phyloP scores from a whole-genome alignment of 2,888 invertebrate genomes.

The Lasioglossum pauxillum region DNA sequence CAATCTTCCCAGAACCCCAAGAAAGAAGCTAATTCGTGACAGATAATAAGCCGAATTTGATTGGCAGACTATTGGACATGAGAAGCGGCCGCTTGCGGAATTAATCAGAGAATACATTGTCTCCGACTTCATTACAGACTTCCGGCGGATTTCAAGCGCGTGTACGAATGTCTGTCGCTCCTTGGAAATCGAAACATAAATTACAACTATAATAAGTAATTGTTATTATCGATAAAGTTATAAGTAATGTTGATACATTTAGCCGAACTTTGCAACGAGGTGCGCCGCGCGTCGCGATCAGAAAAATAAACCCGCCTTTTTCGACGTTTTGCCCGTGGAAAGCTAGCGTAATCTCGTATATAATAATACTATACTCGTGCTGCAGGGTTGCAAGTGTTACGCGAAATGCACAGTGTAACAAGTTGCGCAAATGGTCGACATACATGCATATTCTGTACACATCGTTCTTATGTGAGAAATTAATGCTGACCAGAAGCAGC shows the following conservation, averaged over 20 bases:
- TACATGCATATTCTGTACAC: conserved; percentile 39
- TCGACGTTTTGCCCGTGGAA: no score
- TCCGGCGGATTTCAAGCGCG: neutral
- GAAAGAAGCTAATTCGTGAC: conserved; percentile 6
- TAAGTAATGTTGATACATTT: no score
- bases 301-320: no score
- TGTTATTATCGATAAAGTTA: no score
- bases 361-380: neutral
- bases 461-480: conserved; percentile 68
- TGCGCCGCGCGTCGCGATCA: no score
- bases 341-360: no score
- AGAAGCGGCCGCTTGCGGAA: neutral
- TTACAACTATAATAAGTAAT: neutral
- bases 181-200: neutral
- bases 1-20: neutral
- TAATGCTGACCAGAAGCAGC: conserved; percentile 66
- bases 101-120: neutral
- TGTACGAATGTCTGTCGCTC: neutral
- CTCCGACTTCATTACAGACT: neutral
- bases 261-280: no score
- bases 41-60: conserved; percentile 6
- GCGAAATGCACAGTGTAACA: conserved; percentile 52
- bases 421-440: conserved; percentile 60
- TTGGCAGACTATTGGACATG: neutral
- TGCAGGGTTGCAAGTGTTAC: conserved; percentile 46